phyloP scores from a whole-genome alignment of 2,888 invertebrate species.

The Euzophera pinguis region DNA sequence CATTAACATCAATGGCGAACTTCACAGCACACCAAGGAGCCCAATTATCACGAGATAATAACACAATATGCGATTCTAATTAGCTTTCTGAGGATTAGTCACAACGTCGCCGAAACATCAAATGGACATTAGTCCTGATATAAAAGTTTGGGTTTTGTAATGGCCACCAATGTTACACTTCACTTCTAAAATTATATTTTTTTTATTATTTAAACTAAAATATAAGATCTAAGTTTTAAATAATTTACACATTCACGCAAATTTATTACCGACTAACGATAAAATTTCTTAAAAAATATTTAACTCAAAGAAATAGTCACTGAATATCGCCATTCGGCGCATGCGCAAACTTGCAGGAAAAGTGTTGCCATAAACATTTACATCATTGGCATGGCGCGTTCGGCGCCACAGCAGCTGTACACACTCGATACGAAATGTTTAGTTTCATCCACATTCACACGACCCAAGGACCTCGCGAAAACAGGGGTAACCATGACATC shows the following conservation, averaged over 20 bases:
- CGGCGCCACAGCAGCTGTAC: too few relatives aligned
- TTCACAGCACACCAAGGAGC: conserved; percentile 46
- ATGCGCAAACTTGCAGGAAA: conserved; percentile 75
- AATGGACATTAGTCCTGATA: conserved; percentile 78
- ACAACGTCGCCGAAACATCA: conserved; percentile 80
- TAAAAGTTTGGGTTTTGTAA: conserved; percentile 80
- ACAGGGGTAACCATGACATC: too few relatives aligned
- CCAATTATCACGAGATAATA: conserved; percentile 41
- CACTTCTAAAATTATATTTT: conserved; percentile 54
- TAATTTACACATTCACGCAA: conserved; percentile 55
- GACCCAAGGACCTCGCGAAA: too few relatives aligned
- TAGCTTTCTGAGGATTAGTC: conserved; percentile 65
- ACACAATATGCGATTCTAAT: conserved; percentile 54
- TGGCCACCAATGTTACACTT: conserved; percentile 79
- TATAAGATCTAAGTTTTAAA: conserved; percentile 39
- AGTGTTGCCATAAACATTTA: conserved; percentile 46
- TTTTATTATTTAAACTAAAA: conserved; percentile 37
- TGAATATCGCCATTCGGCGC: conserved; percentile 78
- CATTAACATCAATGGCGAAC: conserved; percentile 40
- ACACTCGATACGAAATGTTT: too few relatives aligned
- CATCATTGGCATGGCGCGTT: background rate
- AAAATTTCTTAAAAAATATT: conserved; percentile 76
- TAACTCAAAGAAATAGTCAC: conserved; percentile 75
- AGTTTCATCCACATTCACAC: too few relatives aligned
- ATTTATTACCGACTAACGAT: conserved; percentile 70